Conservation (phyloP, 2,113 vertebrate species). For the Anoura caudifer region DNA sequence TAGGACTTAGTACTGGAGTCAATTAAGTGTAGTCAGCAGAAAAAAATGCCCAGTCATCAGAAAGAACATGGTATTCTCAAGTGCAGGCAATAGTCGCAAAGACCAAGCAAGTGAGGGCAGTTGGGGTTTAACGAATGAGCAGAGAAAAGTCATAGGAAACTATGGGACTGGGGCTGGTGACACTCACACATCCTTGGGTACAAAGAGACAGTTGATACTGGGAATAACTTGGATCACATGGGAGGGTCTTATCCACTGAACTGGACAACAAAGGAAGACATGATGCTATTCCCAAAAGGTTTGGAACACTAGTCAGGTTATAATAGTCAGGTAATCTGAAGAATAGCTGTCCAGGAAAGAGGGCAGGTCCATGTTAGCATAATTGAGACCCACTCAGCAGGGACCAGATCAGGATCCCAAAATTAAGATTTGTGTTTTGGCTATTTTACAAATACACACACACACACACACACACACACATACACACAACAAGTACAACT, state of each 20-base stretch:
- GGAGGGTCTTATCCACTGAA: neutral
- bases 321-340: neutral
- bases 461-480: too few species aligned
- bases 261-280: neutral
- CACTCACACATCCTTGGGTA: neutral
- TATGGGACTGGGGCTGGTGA: neutral
- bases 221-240: neutral
- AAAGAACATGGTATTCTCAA: neutral
- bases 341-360: neutral
- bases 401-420: neutral
- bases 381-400: neutral
- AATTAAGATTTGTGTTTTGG: neutral
- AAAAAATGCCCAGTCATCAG: neutral
- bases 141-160: neutral
- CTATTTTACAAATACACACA: neutral
- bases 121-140: neutral
- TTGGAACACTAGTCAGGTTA: neutral
- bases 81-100: neutral
- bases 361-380: neutral
- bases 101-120: neutral
- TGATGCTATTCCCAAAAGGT: neutral
- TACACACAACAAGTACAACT: neutral
- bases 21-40: neutral
- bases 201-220: neutral
- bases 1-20: neutral